Base-by-base conservation (phyloP, 2,888 invertebrate genomes). In the Temnothorax rugatulus region DNA sequence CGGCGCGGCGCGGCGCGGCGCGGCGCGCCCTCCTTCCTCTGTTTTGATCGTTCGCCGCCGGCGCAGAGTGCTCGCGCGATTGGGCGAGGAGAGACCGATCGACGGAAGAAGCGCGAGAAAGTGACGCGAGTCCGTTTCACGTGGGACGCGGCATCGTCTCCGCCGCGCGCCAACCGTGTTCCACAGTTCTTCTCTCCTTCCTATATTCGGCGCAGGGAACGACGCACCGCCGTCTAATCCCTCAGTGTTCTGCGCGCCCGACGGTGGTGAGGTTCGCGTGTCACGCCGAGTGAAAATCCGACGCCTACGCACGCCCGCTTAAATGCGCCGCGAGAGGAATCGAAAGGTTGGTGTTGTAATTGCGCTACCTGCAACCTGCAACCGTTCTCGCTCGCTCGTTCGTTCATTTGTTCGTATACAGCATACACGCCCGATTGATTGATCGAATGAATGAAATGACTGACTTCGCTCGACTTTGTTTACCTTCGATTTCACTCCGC, bases 51-150 rank as follows among this genome's bases (percentile, higher is more conserved):
- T 25, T 59, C 69, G 79, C 79, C 71, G 59, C 38, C 79, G 79
- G 79, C 71, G 79, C 79, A 79, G 71, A 71, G 79, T 79, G 71
- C 79, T 79, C 79, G 59, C 57, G 71, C 79, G 79, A 79, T 71
- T 61, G 59, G 47, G 54, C 54, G 68, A 47, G 57, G 57, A 54
- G 21, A 29, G 66, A 9, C 41, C 44, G 68, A 71, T 71, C 71
- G 79, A 69, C 79, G 69, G 69, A 79, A 21, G 69, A 61, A 71
- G 47, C 69, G 77, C 77, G 77, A 64, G 21, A 29, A 54, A 11
- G 64, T 15, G 63, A 44, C 54, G 71, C 57, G 41, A 38, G 29
- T 21, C 18, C 47, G 25, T 41, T 71, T 79, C 71, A 71, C 79
- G 71, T 79, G 54, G 54, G 29, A 44, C 59, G 74, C 34, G 2